These are phyloP conservation scores for Microcebus jonahi DNA, from an alignment of 2,113 vertebrate genomes.

Conservation along the genomic window DNA sequence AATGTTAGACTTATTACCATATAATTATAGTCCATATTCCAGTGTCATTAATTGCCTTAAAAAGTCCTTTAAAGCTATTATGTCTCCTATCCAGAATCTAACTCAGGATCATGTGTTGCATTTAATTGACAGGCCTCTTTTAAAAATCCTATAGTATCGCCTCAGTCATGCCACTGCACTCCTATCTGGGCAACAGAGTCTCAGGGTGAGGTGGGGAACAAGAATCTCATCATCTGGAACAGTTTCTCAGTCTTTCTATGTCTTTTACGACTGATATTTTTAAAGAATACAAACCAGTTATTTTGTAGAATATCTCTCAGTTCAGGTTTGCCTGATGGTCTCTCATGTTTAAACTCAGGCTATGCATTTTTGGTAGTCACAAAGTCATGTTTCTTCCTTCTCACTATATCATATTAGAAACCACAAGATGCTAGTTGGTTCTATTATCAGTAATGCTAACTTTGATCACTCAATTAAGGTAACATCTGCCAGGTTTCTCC, in stretches of 20 bases:
- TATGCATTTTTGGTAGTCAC: constrained; percentile 20
- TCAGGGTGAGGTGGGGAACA: too few relatives aligned
- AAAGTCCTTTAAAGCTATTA: constrained; percentile 15
- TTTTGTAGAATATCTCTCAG: neutral
- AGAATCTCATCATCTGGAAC: neutral
- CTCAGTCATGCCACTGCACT: too few relatives aligned
- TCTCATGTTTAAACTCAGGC: neutral
- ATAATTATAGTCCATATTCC: neutral
- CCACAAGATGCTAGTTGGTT: neutral
- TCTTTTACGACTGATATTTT: neutral
- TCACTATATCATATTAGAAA: neutral
- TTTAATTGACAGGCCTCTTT: neutral
- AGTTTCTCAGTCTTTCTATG: neutral
- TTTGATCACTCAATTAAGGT: neutral
- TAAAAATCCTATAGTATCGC: too few relatives aligned
- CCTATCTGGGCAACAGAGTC: too few relatives aligned
- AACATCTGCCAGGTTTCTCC: neutral
- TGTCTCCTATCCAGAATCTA: neutral
- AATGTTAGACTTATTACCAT: neutral
- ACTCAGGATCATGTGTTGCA: neutral
- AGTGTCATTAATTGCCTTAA: neutral
- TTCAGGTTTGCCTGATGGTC: neutral
- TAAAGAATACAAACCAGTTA: constrained; percentile 12
- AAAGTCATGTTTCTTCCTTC: neutral
- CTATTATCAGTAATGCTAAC: neutral